Evolutionary conservation across 2,797 vertebrate species (phyloP).

Genomic region (Acrossocheilus wenchowensis): DNA sequence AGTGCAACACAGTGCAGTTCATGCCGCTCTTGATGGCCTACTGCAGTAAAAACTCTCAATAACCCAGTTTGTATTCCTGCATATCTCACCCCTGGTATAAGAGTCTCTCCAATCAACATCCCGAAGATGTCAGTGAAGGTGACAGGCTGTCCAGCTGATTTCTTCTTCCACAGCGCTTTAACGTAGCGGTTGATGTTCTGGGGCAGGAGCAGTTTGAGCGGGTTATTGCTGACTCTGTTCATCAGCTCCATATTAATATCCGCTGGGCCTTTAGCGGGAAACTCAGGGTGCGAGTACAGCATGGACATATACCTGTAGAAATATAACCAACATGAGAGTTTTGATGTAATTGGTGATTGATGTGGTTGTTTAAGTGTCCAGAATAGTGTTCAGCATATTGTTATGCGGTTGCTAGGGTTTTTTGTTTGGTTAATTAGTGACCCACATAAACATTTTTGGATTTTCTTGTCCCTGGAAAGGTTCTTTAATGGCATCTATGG

Average conservation of each 20-base stretch:
- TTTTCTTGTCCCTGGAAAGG: neutral
- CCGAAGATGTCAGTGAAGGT: constrained; percentile 98
- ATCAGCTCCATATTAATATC: constrained; percentile 95
- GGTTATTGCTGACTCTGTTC: constrained; percentile 90
- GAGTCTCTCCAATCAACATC: constrained; percentile 98
- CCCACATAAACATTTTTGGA: neutral
- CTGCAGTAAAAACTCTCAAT: neutral
- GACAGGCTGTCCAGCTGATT: constrained; percentile 92
- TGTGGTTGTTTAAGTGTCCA: neutral
- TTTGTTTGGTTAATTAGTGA: neutral
- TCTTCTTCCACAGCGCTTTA: constrained; percentile 95
- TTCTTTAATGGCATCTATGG: neutral
- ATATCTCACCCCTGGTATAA: constrained; percentile 88
- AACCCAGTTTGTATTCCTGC: neutral
- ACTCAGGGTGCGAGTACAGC: constrained; percentile 92
- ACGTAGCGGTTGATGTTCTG: constrained; percentile 94
- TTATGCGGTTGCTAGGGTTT: neutral
- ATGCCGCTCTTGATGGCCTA: neutral
- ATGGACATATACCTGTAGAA: constrained; percentile 92
- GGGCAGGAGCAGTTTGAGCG: constrained; percentile 90
- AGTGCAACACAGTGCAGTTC: neutral
- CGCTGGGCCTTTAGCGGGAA: constrained; percentile 89
- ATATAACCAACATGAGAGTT: neutral
- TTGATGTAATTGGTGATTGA: neutral
- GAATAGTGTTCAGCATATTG: neutral